Percentiles rank a stretch among this genome's conserved stretches.
phyloP scores from a whole-genome alignment of 2,888 invertebrate genomes.

The Andrena dorsata region DNA sequence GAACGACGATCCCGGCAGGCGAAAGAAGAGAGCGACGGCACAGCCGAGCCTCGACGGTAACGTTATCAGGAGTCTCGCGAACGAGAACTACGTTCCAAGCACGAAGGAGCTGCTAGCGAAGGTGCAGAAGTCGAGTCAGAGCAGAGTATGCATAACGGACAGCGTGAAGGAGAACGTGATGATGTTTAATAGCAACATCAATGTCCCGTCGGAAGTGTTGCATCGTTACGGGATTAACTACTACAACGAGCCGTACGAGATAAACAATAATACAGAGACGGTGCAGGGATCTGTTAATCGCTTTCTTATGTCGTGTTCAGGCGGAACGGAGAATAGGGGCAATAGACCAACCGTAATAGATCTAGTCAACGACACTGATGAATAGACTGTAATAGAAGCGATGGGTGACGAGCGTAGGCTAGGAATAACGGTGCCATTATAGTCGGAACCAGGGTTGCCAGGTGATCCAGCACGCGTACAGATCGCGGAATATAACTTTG shows the following conservation, averaged over 20 bases:
- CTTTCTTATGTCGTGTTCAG: slow-evolving; percentile 12
- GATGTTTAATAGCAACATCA: slow-evolving; percentile 8
- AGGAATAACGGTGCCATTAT: neutral
- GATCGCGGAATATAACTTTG: too few species aligned
- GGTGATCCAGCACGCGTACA: too few species aligned
- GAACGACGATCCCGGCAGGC: neutral
- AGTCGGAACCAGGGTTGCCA: neutral
- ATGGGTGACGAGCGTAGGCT: neutral
- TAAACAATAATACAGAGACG: slow-evolving; percentile 43
- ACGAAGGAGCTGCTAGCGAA: neutral
- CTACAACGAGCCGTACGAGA: slow-evolving; percentile 31
- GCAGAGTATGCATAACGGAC: neutral
- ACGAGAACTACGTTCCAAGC: neutral
- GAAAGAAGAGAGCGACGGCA: neutral
- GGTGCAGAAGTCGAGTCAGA: neutral
- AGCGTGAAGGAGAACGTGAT: slow-evolving; percentile 45
- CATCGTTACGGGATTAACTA: slow-evolving; percentile 30
- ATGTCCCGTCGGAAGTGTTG: slow-evolving; percentile 12
- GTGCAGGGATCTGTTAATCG: neutral
- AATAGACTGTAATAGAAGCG: slow-evolving; percentile 28
- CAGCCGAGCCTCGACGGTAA: neutral
- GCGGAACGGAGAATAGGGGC: slow-evolving; percentile 23
- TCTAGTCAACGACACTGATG: slow-evolving; percentile 50
- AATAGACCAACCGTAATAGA: slow-evolving; percentile 47
- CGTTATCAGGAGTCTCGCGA: neutral